Evolutionary conservation across 2,888 invertebrate genomes (phyloP).

Genomic region (Catocala sponsa): DNA sequence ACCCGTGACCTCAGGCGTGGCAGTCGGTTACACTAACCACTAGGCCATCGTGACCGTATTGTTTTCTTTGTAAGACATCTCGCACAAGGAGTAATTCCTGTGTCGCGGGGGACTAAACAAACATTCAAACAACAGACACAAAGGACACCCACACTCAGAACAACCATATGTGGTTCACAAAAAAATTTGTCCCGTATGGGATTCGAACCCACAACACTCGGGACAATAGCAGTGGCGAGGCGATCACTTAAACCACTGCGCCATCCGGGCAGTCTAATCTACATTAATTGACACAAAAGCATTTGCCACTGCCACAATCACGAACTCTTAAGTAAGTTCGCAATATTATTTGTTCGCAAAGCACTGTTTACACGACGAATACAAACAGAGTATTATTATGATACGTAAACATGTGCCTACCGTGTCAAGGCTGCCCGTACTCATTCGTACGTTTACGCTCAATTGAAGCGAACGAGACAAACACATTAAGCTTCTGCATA

Average conservation of each 20-base stretch:
- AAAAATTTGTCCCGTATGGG: not conserved
- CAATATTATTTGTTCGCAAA: conserved; percentile 11
- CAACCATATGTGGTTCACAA: not conserved
- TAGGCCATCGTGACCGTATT: no score
- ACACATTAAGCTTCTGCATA: conserved; percentile 19
- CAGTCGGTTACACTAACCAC: no score
- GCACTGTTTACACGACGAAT: conserved; percentile 14
- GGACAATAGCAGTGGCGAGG: no score
- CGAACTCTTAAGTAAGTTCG: not conserved
- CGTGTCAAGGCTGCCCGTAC: conserved; percentile 26
- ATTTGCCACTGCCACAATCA: not conserved
- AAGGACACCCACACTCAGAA: no score
- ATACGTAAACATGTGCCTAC: conserved; percentile 7
- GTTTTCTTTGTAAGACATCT: no score
- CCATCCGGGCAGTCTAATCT: not conserved
- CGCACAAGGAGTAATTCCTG: no score
- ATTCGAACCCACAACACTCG: no score
- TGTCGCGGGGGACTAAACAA: no score
- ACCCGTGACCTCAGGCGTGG: no score
- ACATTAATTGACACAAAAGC: not conserved
- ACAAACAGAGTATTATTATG: conserved; percentile 15
- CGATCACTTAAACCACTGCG: no score
- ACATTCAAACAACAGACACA: no score
- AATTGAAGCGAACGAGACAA: conserved; percentile 19
- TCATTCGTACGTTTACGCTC: conserved; percentile 14